phyloP scores from a whole-genome alignment of 1,140 invertebrate species.

The Saccostrea echinata region DNA sequence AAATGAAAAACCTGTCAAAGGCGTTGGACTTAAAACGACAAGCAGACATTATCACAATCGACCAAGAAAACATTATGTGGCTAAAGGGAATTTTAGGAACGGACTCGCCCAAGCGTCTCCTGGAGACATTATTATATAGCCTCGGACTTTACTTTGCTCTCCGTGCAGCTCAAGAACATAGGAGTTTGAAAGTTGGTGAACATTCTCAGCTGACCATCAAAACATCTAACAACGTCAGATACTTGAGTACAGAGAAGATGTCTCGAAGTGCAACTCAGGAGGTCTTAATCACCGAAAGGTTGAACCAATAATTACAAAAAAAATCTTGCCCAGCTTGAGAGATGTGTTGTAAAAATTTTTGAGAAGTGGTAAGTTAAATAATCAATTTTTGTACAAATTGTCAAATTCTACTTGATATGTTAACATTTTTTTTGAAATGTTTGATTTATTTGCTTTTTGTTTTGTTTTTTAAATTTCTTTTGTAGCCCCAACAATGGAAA shows the following conservation, averaged over 20 bases:
- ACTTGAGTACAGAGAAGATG: neutral
- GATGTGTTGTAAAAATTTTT: no score
- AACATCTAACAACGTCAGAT: neutral
- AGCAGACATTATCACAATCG: neutral
- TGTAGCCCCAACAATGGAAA: no score
- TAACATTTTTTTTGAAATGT: no score
- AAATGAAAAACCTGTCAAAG: neutral
- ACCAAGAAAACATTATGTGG: constrained; percentile 13
- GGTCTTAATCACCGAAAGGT: no score
- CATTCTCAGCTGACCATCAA: neutral
- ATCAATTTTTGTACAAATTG: no score
- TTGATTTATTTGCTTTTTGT: no score
- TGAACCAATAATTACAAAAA: no score
- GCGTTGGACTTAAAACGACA: neutral
- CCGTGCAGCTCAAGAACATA: neutral
- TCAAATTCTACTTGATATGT: no score
- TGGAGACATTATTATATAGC: neutral
- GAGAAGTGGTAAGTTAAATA: no score
- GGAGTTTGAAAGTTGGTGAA: neutral
- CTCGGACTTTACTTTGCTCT: neutral
- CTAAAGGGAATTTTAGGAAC: neutral
- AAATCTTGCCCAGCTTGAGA: no score
- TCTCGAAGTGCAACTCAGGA: no score
- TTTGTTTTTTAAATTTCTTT: no score
- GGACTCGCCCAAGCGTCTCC: neutral